Base-by-base conservation (phyloP, 2,888 invertebrate species). In the Pegoplata infirma region DNA sequence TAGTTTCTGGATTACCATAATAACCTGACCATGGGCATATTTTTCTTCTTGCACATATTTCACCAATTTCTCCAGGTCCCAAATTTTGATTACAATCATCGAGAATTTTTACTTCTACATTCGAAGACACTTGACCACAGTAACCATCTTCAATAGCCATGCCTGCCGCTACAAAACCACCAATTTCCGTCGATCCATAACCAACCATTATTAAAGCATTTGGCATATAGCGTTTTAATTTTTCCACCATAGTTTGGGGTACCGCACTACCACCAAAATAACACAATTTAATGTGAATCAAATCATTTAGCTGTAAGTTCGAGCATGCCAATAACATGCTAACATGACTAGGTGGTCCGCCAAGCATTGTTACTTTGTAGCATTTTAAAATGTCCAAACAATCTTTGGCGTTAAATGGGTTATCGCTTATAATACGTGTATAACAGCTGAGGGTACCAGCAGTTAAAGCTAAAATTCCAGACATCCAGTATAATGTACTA, bases 21-120 rank as follows among this genome's bases (percentile, higher is more conserved):
- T 89, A 89, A 0, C 89, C 89, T 51, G 81, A 76, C 85, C 87
- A 87, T 1, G 74, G 74, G 32, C 73, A 79, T 0, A 69, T 76
- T 8, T 36, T 25, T 0, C 76, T 82, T 21, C 85, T 80, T 16
- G 84, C 80, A 51, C 81, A 84, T 23, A 89, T 84, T 75, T 89
- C 88, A 3, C 89, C 89, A 1, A 78, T 77, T 74, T 86, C 73
- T 46, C 83, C 82, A 7, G 84, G 63, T 1, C 84, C 81, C 51
- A 86, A 66, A 14, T 32, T 6, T 16, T 83, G 76, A 5, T 84
- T 84, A 8, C 84, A 76, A 2, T 87, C 85, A 32, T 86, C 82
- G 10, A 88, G 80, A 28, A 89, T 85, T 44, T 85, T 86, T 0
- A 85, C 79, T 28, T 80, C 75, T 0, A 83, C 28, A 40, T 84